phyloP scores from a whole-genome alignment of 2,888 invertebrate species.

The Pristionchus fissidentatus region DNA sequence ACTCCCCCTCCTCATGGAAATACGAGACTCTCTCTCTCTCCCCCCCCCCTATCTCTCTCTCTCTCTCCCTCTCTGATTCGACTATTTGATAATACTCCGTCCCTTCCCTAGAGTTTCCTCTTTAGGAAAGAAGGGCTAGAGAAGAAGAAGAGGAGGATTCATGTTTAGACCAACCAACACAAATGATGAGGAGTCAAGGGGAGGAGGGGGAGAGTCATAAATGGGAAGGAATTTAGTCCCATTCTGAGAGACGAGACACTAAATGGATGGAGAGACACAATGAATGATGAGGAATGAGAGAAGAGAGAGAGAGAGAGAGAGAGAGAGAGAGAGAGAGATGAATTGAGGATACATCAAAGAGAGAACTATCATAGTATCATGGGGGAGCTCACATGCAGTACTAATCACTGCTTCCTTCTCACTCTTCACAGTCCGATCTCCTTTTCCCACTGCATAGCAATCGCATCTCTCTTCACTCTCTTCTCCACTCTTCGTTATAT shows the following conservation, averaged over 20 bases:
- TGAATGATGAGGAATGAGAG: neutral
- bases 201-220: too few relatives aligned
- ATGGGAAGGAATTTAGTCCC: too few relatives aligned
- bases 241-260: neutral
- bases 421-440: conserved; percentile 17
- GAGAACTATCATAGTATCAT: neutral
- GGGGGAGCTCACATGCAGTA: neutral
- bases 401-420: neutral
- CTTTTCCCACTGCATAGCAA: conserved; percentile 10
- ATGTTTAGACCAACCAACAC: neutral
- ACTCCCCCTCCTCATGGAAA: neutral
- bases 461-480: neutral
- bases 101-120: neutral
- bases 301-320: conserved; percentile 5
- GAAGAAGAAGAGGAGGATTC: neutral
- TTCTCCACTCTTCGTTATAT: neutral
- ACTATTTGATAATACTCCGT: conserved; percentile 5
- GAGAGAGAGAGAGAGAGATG: conserved; percentile 4
- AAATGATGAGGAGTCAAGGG: neutral
- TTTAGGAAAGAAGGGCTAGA: neutral
- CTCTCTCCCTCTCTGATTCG: neutral
- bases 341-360: neutral
- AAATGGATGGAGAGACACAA: conserved; percentile 10
- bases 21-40: neutral
- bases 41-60: too few relatives aligned